Conservation (phyloP, 1,140 invertebrate species). For the Plectus sambesii region DNA sequence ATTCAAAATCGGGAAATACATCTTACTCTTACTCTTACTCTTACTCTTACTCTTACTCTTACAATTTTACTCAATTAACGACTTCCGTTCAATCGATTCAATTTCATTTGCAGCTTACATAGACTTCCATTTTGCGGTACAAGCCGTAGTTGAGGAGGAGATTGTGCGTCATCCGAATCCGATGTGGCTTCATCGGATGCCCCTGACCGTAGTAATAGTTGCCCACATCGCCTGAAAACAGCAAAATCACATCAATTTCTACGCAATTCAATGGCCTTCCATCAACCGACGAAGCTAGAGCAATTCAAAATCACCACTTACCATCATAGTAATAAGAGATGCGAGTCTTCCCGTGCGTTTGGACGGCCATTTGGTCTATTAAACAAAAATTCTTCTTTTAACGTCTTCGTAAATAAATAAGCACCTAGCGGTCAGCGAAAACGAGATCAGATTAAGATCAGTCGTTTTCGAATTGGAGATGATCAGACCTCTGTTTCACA, state of each 20-base stretch:
- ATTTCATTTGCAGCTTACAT: constrained; percentile 60
- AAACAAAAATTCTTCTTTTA: no score
- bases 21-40: no score
- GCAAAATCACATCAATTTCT: constrained; percentile 18
- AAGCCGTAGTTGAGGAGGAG: constrained; percentile 95
- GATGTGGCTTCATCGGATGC: constrained; percentile 99
- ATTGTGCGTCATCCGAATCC: constrained; percentile 98
- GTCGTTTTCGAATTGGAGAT: no score
- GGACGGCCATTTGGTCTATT: constrained; percentile 52
- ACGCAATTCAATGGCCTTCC: constrained; percentile 18
- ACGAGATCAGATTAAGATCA: no score
- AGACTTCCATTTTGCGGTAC: constrained; percentile 99
- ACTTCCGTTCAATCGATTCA: constrained; percentile 1
- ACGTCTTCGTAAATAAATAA: no score
- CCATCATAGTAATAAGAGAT: constrained; percentile 98
- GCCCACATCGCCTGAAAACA: constrained; percentile 77
- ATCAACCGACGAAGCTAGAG: constrained; percentile 19
- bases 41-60: no score
- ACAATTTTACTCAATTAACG: no score
- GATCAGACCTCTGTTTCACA: no score
- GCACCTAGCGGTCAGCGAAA: no score
- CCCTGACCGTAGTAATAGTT: constrained; percentile 99
- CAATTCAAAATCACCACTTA: constrained; percentile 56
- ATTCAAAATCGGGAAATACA: no score
- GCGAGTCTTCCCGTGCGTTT: constrained; percentile 73